Conservation (phyloP, 2,888 invertebrate genomes). For the Epirrhoe alternata region DNA sequence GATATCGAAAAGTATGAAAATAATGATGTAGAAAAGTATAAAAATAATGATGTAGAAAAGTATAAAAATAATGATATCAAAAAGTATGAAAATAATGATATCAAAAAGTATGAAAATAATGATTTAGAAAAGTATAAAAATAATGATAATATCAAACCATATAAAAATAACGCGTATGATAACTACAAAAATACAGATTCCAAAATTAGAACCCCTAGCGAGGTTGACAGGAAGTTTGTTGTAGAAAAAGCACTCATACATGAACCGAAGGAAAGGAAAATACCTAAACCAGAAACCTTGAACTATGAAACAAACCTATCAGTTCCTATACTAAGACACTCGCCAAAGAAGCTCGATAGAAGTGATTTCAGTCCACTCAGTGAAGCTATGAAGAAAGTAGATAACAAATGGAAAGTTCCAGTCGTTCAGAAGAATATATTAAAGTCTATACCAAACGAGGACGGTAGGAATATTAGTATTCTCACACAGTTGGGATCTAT, state of each 20-base stretch:
- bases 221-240: conserved; percentile 37
- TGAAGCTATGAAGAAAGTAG: conserved; percentile 72
- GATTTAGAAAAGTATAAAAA: too few relatives aligned
- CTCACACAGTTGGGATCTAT: conserved; percentile 89
- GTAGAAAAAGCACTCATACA: conserved; percentile 59
- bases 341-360: conserved; percentile 52
- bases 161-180: too few relatives aligned
- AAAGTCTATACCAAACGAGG: conserved; percentile 73
- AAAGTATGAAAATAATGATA: background rate
- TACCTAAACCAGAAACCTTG: conserved; percentile 20
- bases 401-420: conserved; percentile 85
- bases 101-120: background rate
- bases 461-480: conserved; percentile 83
- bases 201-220: too few relatives aligned
- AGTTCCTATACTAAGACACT: conserved; percentile 87
- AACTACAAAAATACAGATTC: background rate
- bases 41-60: background rate
- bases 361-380: conserved; percentile 54
- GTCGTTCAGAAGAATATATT: conserved; percentile 87
- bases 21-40: background rate
- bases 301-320: conserved; percentile 66
- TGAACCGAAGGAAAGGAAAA: conserved; percentile 37
- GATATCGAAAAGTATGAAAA: background rate
- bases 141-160: background rate
- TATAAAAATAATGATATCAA: background rate